These are phyloP conservation scores for Paraescarpia echinospica DNA, from an alignment of 1,140 invertebrate genomes.

Conservation along the genomic window DNA sequence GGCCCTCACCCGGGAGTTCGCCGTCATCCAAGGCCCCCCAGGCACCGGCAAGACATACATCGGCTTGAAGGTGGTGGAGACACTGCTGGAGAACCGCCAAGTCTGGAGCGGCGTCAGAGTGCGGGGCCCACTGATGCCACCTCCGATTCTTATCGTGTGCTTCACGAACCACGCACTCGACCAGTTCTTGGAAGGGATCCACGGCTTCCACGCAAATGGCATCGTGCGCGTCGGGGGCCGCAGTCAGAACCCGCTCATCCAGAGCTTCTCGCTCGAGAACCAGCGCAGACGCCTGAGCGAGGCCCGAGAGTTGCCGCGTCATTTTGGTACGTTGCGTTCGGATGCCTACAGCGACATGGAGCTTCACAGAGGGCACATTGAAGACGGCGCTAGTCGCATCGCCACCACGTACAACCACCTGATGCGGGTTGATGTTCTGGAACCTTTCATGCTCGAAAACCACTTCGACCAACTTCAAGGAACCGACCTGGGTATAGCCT, in stretches of 20 bases:
- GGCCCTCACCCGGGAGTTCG: slow-evolving; percentile 60
- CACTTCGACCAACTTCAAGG: background rate
- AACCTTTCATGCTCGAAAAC: slow-evolving; percentile 7
- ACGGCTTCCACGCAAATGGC: slow-evolving; percentile 46
- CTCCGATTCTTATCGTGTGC: slow-evolving; percentile 75
- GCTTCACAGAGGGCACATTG: background rate
- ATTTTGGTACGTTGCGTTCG: slow-evolving; percentile 35
- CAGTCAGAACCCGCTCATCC: slow-evolving; percentile 63
- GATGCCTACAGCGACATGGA: slow-evolving; percentile 23
- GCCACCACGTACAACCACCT: background rate
- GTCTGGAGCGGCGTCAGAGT: slow-evolving; percentile 36
- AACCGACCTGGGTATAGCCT: background rate
- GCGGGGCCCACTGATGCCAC: slow-evolving; percentile 2
- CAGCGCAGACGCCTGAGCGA: slow-evolving; percentile 19
- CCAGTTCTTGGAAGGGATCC: slow-evolving; percentile 76
- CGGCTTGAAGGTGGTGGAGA: slow-evolving; percentile 54
- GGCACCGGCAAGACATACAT: slow-evolving; percentile 56
- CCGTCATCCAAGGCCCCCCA: slow-evolving; percentile 71
- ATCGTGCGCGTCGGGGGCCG: slow-evolving; percentile 74
- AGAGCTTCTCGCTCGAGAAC: slow-evolving; percentile 31
- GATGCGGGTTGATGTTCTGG: slow-evolving; percentile 14
- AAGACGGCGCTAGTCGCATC: background rate
- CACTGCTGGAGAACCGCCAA: slow-evolving; percentile 48
- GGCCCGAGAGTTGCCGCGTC: slow-evolving; percentile 8
- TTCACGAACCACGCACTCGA: slow-evolving; percentile 84